These are phyloP conservation scores for Danaus plexippus DNA, from an alignment of 1,140 invertebrate species.

Conservation along the genomic window DNA sequence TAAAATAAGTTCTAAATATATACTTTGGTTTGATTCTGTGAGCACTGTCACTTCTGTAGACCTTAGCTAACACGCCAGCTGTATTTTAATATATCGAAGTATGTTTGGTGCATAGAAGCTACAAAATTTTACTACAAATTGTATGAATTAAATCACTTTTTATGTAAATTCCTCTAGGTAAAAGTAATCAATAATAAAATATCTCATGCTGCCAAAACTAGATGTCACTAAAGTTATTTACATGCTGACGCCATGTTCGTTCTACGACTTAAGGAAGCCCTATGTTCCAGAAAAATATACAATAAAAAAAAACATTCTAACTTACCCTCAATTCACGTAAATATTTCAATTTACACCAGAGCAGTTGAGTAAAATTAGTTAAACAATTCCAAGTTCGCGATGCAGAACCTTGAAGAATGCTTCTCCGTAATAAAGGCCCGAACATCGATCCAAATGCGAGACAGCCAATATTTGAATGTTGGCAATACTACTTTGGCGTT, in stretches of 20 bases:
- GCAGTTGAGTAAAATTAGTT: conserved; percentile 70
- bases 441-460: conserved; percentile 75
- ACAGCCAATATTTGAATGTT: conserved; percentile 48
- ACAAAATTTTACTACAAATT: too few species aligned
- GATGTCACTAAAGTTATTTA: conserved; percentile 64
- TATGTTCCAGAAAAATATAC: conserved; percentile 34
- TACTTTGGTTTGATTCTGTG: too few species aligned
- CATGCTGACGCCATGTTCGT: conserved; percentile 70
- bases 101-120: too few species aligned
- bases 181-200: conserved; percentile 20
- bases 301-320: conserved; percentile 28
- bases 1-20: too few species aligned
- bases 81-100: too few species aligned
- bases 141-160: too few species aligned
- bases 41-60: too few species aligned
- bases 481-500: conserved; percentile 49
- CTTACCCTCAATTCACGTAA: conserved; percentile 72
- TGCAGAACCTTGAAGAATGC: conserved; percentile 74
- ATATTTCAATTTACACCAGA: conserved; percentile 74
- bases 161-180: background rate
- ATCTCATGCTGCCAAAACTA: conserved; percentile 28
- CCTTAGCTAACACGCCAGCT: too few species aligned
- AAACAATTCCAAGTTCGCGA: conserved; percentile 75
- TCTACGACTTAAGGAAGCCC: conserved; percentile 53
- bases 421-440: conserved; percentile 73